Conservation (phyloP, 2,888 invertebrate species). For the Ornithoptera priamus region DNA sequence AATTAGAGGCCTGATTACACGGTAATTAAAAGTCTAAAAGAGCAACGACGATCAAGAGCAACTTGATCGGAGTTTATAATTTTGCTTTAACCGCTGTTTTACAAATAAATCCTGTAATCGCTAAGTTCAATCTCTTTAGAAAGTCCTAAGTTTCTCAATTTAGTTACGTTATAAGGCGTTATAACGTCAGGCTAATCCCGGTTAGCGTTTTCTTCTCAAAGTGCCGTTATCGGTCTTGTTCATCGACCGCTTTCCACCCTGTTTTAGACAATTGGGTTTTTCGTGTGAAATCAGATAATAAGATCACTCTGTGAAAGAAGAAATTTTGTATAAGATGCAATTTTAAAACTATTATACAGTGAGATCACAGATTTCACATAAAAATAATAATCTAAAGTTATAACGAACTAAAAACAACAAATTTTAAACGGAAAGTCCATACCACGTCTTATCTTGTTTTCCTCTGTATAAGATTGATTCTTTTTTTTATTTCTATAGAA, state of each 20-base stretch:
- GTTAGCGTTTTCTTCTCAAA: not conserved
- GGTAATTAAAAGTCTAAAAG: too few species aligned
- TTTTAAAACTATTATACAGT: too few species aligned
- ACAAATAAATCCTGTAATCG: not conserved
- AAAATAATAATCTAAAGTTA: too few species aligned
- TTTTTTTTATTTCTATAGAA: too few species aligned
- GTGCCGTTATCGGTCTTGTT: slow-evolving; percentile 13
- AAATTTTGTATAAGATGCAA: not conserved
- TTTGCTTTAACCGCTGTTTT: not conserved
- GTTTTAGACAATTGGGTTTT: slow-evolving; percentile 4
- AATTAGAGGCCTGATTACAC: too few species aligned
- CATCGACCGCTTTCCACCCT: not conserved
- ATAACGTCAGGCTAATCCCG: not conserved
- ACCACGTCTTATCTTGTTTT: too few species aligned
- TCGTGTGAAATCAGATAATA: slow-evolving; percentile 15
- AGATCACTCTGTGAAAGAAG: not conserved
- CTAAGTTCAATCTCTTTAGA: not conserved
- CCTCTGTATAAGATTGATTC: too few species aligned
- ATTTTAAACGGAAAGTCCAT: too few species aligned
- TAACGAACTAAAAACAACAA: too few species aligned
- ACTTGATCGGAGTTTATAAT: too few species aligned
- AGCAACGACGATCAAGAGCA: too few species aligned
- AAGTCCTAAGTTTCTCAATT: slow-evolving; percentile 1
- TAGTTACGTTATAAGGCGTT: not conserved
- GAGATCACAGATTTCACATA: too few species aligned